Evolutionary conservation across 64 coral and sea anemone genomes (phyloP), one percentile per base, ranked within the genome.

Genomic region (Trachythela sp.): DNA sequence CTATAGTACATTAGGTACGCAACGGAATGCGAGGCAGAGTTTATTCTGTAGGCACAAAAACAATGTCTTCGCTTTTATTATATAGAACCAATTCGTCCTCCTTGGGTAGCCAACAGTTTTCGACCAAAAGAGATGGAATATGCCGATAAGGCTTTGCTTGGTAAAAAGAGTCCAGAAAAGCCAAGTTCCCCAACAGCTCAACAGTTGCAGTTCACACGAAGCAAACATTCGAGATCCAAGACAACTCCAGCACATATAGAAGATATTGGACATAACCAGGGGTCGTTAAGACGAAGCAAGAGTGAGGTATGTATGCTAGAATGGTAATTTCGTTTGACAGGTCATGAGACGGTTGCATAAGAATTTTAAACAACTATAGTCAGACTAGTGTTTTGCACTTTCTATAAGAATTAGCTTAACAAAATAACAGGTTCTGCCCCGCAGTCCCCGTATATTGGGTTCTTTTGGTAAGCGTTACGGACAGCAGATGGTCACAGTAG

Each of bases 81-180:
- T 67, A 18, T 37, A 94, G 92, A 94, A 8, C 83, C 49, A 32
- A 75, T 77, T 24, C 85, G 92, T 20, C 92, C 92, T 48, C 92
- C 92, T 0, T 94, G 92, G 92, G 33, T 94, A 13, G 85, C 87
- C 54, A 48, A 89, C 22, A 89, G 90, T 54, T 84, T 51, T 14
- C 77, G 90, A 31, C 92, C 92, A 31, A 45, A 64, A 50, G 92
- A 94, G 37, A 59, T 94, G 15, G 92, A 94, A 7, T 38, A 70
- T 71, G 85, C 92, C 8, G 83, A 86, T 40, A 94, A 94, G 54
- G 89, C 70, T 60, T 84, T 94, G 41, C 38, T 91, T 72, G 80
- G 84, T 51, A 77, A 88, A 40, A 86, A 87, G 10, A 2, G 20
- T n/a, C 15, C 33, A 10, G 75, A 80, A 80, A 80, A 80, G 1